Percentiles rank a stretch among this genome's conserved stretches.
These are phyloP conservation scores for Chloropsis cyanopogon DNA, from an alignment of 2,113 vertebrate genomes.

Conservation along the genomic window DNA sequence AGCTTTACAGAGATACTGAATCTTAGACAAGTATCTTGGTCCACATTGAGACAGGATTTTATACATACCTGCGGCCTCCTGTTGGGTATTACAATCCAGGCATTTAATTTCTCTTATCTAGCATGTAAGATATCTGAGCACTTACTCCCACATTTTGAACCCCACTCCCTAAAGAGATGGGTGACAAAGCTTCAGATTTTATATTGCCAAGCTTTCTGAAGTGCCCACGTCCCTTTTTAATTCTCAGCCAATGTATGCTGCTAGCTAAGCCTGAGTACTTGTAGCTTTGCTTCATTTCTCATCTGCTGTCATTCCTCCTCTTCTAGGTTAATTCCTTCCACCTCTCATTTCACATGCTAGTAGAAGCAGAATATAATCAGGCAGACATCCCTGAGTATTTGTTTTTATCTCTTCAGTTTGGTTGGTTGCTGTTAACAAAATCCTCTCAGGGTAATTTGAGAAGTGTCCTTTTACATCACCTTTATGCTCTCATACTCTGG, in stretches of 20 bases:
- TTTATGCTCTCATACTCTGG: background rate
- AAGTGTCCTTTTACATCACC: constrained; percentile 39
- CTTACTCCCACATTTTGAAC: background rate
- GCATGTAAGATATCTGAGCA: background rate
- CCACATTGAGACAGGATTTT: background rate
- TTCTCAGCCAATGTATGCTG: background rate
- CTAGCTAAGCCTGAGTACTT: background rate
- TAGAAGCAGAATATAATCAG: constrained; percentile 35
- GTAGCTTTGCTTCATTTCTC: constrained; percentile 45
- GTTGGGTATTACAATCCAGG: background rate
- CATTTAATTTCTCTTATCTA: background rate
- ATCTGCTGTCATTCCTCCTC: constrained; percentile 23
- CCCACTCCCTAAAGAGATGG: background rate
- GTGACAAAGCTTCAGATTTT: background rate
- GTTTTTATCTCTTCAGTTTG: constrained; percentile 30
- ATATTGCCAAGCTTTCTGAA: background rate
- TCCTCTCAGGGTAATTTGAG: constrained; percentile 24
- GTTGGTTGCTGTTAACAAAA: constrained; percentile 25
- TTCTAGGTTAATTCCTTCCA: constrained; percentile 54
- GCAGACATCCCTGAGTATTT: constrained; percentile 29
- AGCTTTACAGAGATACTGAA: background rate
- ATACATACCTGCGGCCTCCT: background rate
- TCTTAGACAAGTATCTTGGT: background rate
- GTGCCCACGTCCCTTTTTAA: background rate
- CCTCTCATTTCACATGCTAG: constrained; percentile 28